Base-by-base conservation (phyloP, 2,888 invertebrate species). In the Galerucella calmariensis region DNA sequence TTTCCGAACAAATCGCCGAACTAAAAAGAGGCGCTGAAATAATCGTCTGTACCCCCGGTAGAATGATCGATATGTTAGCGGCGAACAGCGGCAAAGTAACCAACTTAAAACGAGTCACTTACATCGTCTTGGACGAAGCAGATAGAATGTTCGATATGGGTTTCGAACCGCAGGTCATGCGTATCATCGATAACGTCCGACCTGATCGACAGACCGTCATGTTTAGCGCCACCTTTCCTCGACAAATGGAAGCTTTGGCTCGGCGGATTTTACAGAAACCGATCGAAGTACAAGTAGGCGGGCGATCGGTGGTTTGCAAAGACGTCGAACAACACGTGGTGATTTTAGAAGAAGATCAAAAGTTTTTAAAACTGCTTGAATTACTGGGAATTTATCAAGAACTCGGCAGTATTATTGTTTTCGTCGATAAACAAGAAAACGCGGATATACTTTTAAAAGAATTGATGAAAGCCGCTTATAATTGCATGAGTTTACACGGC, bases 61-160 rank as follows among this genome's bases (percentile, higher is more conserved):
- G 99, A 66, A 99, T 99, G 99, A 99, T 99, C 77, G 99, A 99
- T 88, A 99, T 99, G 98, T 87, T 99, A 81, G 97, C 99, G 0
- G 99, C 99, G 0, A 99, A 99, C 87, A 97, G 95, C 63, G 99
- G 98, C 77, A 92, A 97, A 80, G 99, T 99, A 2, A 99, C 99
- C 9, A 99, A 99, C 88, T 89, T 99, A 75, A 91, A 96, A n/a
- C 90, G 99, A 59, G 97, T 98, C 58, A 99, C 99, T 0, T 99
- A 98, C 85, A 93, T 99, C 61, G 99, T 99, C 1, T 88, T 99
- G 53, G 99, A 99, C 87, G 99, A 99, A 88, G 99, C 99, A 0
- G 99, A 99, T 87, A 90, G 99, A 59, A 99, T 99, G 99, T 99
- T 99, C 86, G 99, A 99, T 86, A 98, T 99, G 98, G 98, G 98